Conservation (phyloP, 2,113 vertebrate genomes). For the Acanthochromis polyacanthus region DNA sequence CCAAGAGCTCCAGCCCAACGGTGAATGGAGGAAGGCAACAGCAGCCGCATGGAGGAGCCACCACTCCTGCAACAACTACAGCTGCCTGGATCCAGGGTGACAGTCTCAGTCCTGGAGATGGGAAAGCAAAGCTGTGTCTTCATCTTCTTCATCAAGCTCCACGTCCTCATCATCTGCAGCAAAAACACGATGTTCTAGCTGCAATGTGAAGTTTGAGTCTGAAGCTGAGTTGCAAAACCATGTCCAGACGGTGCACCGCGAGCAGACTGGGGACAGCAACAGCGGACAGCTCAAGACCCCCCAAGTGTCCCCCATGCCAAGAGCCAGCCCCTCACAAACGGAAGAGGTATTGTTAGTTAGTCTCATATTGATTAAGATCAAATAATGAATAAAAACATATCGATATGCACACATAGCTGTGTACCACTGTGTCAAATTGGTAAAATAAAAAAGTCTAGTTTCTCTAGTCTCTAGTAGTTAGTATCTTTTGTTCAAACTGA, state of each 20-base stretch:
- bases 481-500: background rate
- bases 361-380: background rate
- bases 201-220: constrained; percentile 98
- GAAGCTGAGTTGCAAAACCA: constrained; percentile 97
- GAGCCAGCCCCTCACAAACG: constrained; percentile 96
- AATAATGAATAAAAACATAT: background rate
- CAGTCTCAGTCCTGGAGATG: constrained; percentile 89
- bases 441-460: background rate
- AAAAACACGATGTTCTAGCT: constrained; percentile 97
- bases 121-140: constrained; percentile 90
- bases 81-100: constrained; percentile 87
- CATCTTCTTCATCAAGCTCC: constrained; percentile 83
- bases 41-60: constrained; percentile 67
- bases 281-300: constrained; percentile 92
- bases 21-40: constrained; percentile 89
- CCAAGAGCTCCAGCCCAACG: constrained; percentile 93
- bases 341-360: constrained; percentile 90
- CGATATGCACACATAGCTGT: background rate
- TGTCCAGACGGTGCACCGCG: constrained; percentile 93
- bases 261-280: constrained; percentile 91
- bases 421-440: background rate
- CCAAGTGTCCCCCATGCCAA: constrained; percentile 96
- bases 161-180: constrained; percentile 77
- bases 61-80: constrained; percentile 82
- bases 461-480: too few species aligned